phyloP scores from a whole-genome alignment of 2,113 vertebrate species.

The Platysternon megacephalum region DNA sequence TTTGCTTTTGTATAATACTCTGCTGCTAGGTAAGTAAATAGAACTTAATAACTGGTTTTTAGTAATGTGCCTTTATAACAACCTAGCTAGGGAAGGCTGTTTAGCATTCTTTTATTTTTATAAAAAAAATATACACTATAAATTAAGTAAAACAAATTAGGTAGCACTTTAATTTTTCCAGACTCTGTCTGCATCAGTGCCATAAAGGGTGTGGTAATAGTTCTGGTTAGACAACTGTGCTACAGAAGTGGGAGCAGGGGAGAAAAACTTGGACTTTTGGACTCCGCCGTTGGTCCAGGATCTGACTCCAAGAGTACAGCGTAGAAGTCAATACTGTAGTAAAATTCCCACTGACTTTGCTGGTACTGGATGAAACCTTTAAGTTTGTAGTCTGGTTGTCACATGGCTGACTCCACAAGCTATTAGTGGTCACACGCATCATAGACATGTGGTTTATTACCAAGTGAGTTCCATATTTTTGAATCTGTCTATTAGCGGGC shows the following conservation, averaged over 20 bases:
- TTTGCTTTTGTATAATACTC: background rate
- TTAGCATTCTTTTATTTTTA: background rate
- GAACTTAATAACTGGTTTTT: background rate
- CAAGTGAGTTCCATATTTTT: background rate
- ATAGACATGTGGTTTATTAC: background rate
- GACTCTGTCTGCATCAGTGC: background rate
- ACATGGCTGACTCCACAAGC: background rate
- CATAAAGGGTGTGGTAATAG: no score
- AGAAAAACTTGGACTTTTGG: background rate
- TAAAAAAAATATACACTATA: background rate
- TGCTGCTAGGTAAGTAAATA: background rate
- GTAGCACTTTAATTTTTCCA: background rate
- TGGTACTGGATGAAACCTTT: rapidly evolving
- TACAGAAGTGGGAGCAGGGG: background rate
- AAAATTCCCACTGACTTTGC: rapidly evolving
- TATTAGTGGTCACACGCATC: background rate
- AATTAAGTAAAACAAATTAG: background rate
- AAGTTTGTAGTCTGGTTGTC: background rate
- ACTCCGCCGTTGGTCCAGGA: background rate
- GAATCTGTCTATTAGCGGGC: background rate
- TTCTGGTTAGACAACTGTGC: background rate
- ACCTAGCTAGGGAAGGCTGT: background rate
- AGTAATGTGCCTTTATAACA: background rate
- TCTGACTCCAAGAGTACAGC: no score
- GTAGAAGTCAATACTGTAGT: background rate